phyloP scores from a whole-genome alignment of 1,140 invertebrate species.

The Drosophila burlai region DNA sequence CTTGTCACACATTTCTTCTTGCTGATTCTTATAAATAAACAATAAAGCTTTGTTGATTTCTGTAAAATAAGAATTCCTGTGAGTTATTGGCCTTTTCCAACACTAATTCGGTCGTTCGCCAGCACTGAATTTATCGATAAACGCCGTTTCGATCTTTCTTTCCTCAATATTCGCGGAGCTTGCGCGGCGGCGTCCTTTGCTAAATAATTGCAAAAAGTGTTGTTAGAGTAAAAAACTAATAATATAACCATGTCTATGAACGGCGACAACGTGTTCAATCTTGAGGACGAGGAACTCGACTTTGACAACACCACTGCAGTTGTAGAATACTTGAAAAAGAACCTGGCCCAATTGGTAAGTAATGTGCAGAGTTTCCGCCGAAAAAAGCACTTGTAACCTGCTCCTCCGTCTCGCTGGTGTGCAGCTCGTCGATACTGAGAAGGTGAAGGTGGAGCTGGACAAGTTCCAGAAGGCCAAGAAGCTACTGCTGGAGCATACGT shows the following conservation, averaged over 20 bases:
- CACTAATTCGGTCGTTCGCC: not conserved
- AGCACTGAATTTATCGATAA: not conserved
- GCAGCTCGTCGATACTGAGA: not conserved
- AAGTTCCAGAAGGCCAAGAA: not conserved
- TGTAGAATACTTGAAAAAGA: not conserved
- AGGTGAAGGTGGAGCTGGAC: not conserved
- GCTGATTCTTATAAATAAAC: not conserved
- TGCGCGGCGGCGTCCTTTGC: not conserved
- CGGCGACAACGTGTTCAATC: fast-evolving
- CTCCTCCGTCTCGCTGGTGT: not conserved
- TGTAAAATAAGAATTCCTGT: not conserved
- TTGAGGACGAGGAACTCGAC: fast-evolving
- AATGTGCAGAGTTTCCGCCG: too few species aligned
- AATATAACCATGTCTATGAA: not conserved
- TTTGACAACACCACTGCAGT: not conserved
- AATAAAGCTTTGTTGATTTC: not conserved
- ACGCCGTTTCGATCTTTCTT: not conserved
- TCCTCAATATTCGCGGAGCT: not conserved
- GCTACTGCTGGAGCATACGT: not conserved
- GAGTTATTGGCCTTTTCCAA: not conserved
- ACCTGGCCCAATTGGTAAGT: not conserved
- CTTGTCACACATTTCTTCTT: not conserved
- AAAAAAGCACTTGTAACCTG: not conserved
- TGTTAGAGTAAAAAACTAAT: not conserved
- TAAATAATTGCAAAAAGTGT: not conserved